phyloP scores from a whole-genome alignment of 2,888 invertebrate species.

The Drosophila nigricruria region DNA sequence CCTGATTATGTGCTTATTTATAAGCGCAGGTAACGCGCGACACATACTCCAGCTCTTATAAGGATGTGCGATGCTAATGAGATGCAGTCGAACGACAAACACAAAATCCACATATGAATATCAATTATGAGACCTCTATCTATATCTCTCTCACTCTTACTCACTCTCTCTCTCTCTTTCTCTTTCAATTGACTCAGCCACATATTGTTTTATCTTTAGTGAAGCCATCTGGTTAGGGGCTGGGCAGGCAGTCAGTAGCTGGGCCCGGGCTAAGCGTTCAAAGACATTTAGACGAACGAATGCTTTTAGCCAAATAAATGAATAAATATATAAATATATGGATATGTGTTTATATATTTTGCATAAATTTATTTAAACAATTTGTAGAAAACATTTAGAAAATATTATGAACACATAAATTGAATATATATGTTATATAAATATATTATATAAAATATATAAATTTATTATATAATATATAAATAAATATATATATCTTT shows the following conservation, averaged over 20 bases:
- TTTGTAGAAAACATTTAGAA: no score
- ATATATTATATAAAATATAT: neutral
- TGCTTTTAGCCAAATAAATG: conserved; percentile 53
- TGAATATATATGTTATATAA: neutral
- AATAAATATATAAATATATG: neutral
- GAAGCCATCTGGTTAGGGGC: conserved; percentile 6
- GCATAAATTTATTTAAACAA: neutral
- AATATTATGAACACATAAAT: no score
- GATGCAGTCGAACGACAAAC: conserved; percentile 62
- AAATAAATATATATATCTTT: neutral
- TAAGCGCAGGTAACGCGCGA: conserved; percentile 58
- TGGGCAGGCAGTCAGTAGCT: neutral
- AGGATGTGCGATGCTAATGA: conserved; percentile 69
- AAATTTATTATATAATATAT: neutral
- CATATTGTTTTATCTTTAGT: conserved; percentile 15
- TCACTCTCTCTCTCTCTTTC: neutral
- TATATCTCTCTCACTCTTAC: neutral
- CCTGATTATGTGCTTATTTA: conserved; percentile 81
- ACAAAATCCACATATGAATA: conserved; percentile 69
- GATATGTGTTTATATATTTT: conserved; percentile 33
- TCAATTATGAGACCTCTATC: conserved; percentile 56
- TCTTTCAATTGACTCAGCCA: conserved; percentile 6
- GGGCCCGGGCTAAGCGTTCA: neutral
- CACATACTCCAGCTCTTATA: conserved; percentile 26
- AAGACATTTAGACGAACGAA: conserved; percentile 17